Base-by-base conservation (phyloP, 2,888 invertebrate genomes). In the Dryobotodes eremita region DNA sequence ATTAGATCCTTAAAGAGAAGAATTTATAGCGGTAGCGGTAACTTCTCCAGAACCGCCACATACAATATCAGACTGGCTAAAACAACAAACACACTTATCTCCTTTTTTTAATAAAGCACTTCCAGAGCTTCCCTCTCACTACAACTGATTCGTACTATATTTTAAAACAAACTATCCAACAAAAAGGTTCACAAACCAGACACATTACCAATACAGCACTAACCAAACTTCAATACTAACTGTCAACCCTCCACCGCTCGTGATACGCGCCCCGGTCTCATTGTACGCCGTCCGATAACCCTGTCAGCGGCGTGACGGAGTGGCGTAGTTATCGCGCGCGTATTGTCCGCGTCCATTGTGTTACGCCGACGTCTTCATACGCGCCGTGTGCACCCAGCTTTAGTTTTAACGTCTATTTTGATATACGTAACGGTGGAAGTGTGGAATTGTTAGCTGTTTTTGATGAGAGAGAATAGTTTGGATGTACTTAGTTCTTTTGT, bases 241-340 rank as follows among this genome's bases (percentile, higher is more conserved):
- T 80, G 79, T 80, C 79, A 85, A 86, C 89, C 86, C 87, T 86
- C 87, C 85, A 77, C 84, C 90, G 77, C 80, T 71, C 86, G 81
- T 81, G 86, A 81, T 82, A 85, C 86, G 86, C 84, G 88, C 91
- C 91, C 90, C 90, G 90, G 89, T 87, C 86, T 82, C 93, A 92
- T 92, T 91, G 92, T 91, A 88, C 85, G 79, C 81, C 91, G 92
- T 90, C 92, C 95, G 96, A 96, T 96, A 96, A 96, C 96, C 96
- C 96, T 96, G 96, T 96, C 96, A 95, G 93, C 92, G 91, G 93
- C 89, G 95, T 96, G 96, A 96, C 96, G 94, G 96, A 96, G 96
- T 96, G 94, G 94, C 93, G 94, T 92, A 92, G 95, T 95, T 96
- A 96, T 96, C 96, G 93, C 93, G 93, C 94, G 91, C 89, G 92